These are phyloP conservation scores for Atta cephalotes DNA, from an alignment of 1,140 invertebrate genomes.

Conservation along the genomic window DNA sequence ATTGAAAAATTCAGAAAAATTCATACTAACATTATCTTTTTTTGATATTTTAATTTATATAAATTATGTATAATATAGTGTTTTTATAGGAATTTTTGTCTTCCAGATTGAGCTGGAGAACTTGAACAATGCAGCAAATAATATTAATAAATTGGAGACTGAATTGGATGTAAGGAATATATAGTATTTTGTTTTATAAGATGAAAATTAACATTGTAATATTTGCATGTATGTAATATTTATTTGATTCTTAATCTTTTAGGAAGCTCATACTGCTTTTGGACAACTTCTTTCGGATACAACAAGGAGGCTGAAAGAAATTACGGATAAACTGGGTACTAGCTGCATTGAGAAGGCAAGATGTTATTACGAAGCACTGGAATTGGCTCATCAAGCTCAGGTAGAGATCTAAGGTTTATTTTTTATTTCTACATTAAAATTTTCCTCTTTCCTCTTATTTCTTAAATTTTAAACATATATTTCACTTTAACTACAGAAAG, in stretches of 20 bases:
- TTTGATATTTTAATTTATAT: neutral
- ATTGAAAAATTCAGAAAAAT: neutral
- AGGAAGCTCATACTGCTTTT: conserved; percentile 94
- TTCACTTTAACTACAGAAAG: no score
- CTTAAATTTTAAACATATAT: no score
- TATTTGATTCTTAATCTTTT: conserved; percentile 68
- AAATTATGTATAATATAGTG: neutral
- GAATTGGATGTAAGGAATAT: conserved; percentile 95
- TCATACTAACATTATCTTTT: neutral
- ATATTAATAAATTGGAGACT: conserved; percentile 97
- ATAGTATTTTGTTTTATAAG: conserved; percentile 4
- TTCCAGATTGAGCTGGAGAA: conserved; percentile 96
- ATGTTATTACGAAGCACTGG: conserved; percentile 94
- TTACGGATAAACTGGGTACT: conserved; percentile 91
- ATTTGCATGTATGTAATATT: neutral
- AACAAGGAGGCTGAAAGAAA: conserved; percentile 90
- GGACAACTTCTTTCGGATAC: conserved; percentile 92
- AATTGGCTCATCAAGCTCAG: conserved; percentile 87
- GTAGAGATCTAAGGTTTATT: conserved; percentile 64
- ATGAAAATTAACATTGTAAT: neutral
- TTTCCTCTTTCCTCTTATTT: no score
- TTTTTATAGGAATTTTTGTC: conserved; percentile 31
- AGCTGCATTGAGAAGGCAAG: conserved; percentile 93
- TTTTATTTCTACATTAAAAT: no score
- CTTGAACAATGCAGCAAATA: conserved; percentile 97